Conservation (phyloP, 1,140 invertebrate genomes). For the Bombus confusus region DNA sequence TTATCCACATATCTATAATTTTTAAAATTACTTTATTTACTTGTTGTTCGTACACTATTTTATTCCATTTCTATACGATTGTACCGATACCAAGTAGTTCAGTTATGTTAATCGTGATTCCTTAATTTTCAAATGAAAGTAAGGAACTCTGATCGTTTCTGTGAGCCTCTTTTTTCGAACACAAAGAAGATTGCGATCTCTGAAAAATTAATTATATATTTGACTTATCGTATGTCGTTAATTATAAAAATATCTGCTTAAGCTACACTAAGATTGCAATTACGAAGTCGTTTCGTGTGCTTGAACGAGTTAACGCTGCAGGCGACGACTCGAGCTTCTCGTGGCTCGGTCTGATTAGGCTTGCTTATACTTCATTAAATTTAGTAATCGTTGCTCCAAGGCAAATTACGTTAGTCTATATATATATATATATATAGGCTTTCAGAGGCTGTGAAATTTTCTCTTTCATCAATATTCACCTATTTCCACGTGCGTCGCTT, state of each 20-base stretch:
- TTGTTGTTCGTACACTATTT: no score
- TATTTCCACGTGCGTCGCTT: neutral
- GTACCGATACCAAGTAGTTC: no score
- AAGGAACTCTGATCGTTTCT: neutral
- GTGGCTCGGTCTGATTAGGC: slow-evolving; percentile 43
- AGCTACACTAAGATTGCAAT: slow-evolving; percentile 15
- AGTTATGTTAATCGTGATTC: no score
- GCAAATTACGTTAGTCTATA: slow-evolving; percentile 24
- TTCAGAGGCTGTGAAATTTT: neutral
- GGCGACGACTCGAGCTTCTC: slow-evolving; percentile 32
- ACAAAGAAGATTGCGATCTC: neutral
- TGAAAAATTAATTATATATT: neutral
- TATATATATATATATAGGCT: no score
- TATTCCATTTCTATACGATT: no score
- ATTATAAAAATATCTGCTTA: neutral
- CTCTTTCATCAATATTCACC: neutral
- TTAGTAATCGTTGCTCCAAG: slow-evolving; percentile 41
- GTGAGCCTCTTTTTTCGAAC: no score
- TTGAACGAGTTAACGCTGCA: slow-evolving; percentile 40
- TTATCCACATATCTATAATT: no score
- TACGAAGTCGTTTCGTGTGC: slow-evolving; percentile 41
- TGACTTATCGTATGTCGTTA: neutral
- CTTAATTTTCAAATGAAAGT: no score
- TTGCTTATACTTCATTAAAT: slow-evolving; percentile 52
- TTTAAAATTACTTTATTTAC: no score